Conservation (phyloP, 2,113 vertebrate genomes). For the Oophaga pumilio region DNA sequence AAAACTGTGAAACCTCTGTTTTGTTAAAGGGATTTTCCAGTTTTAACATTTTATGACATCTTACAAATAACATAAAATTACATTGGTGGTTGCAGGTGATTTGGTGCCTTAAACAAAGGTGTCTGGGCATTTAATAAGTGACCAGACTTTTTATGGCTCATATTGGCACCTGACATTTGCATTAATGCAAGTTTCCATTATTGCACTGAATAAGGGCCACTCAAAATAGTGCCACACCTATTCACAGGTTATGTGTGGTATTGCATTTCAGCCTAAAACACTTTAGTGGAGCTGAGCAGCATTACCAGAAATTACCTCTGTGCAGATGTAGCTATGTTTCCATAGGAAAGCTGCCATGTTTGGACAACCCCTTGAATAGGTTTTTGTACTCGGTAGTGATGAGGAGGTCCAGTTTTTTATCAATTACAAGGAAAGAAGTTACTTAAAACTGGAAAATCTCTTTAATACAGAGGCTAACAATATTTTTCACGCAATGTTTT, state of each 20-base stretch:
- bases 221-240: background rate
- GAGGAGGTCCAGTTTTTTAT: background rate
- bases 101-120: background rate
- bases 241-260: background rate
- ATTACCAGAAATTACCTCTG: background rate
- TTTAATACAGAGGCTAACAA: background rate
- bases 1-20: background rate
- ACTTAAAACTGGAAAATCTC: background rate
- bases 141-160: background rate
- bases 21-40: background rate
- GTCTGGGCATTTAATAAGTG: background rate
- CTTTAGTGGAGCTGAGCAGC: background rate
- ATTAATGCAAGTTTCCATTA: background rate
- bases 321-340: background rate
- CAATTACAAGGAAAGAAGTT: background rate
- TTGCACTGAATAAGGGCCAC: background rate
- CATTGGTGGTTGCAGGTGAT: background rate
- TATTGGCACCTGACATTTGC: background rate
- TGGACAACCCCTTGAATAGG: background rate
- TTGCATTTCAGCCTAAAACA: background rate
- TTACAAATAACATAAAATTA: background rate
- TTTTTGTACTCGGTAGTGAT: background rate
- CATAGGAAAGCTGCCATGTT: background rate
- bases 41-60: background rate
- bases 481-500: background rate